A percentile compares a stretch with the other conserved stretches of the same genome.
These are phyloP conservation scores for Tineola bisselliella DNA, from an alignment of 2,888 invertebrate species.

Conservation along the genomic window DNA sequence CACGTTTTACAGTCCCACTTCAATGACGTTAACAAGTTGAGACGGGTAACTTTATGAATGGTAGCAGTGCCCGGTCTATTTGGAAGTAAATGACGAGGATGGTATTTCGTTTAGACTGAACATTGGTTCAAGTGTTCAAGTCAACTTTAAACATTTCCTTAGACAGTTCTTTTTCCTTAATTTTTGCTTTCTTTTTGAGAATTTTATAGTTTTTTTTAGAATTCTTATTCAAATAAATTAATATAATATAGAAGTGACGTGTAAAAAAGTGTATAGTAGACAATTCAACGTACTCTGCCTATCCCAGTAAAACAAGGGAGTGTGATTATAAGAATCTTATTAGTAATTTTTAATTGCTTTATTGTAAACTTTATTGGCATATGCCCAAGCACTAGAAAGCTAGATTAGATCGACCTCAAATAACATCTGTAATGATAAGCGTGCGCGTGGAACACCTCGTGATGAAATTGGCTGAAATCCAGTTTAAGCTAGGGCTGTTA, in stretches of 20 bases:
- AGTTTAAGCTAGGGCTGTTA: neutral
- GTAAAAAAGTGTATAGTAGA: too few species aligned
- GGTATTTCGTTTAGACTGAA: slow-evolving; percentile 2
- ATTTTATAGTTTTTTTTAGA: too few species aligned
- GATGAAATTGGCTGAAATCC: neutral
- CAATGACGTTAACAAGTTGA: neutral
- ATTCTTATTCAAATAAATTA: too few species aligned
- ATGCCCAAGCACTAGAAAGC: neutral
- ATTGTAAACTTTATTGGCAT: too few species aligned
- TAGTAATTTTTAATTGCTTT: too few species aligned
- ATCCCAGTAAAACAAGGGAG: too few species aligned
- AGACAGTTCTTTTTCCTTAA: too few species aligned
- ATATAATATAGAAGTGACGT: too few species aligned
- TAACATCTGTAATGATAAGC: neutral
- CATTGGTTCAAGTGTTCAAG: neutral
- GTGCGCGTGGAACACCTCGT: neutral
- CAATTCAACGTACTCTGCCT: too few species aligned
- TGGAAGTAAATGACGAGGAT: neutral
- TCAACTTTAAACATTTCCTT: neutral
- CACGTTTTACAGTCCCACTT: neutral
- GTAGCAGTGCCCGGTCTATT: neutral
- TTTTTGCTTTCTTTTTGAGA: too few species aligned
- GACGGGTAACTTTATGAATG: neutral
- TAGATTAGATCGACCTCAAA: neutral
- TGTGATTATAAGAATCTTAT: too few species aligned